Evolutionary conservation across 2,888 invertebrate species (phyloP), one percentile per base, ranked within the genome.

Genomic region (Drepanosiphum platanoidis): DNA sequence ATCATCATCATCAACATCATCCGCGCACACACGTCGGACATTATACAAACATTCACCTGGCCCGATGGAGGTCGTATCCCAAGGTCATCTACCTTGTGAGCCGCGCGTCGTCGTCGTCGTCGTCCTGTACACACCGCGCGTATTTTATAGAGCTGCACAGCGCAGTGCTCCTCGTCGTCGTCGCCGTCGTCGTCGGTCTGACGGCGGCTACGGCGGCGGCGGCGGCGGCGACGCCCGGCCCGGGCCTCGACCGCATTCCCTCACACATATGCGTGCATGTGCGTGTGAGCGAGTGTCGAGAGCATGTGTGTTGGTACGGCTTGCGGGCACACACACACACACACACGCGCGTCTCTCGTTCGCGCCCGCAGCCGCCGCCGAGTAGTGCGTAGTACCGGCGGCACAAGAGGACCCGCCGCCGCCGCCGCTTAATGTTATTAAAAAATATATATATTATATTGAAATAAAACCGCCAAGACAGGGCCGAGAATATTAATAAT

Each of bases 81-180:
- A 83, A 83, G 82, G 82, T 83, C 82, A 83, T 83, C 82, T 66
- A 83, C 82, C 82, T 83, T 74, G 82, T 36, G 58, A n/a, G 68
- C 46, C 68, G 68, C 8, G 27, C 61, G 75, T 46, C 39, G 79
- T n/a, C n/a, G 30, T 22, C 36, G 79, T 34, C 68, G 68, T 13
- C 36, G 75, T 27, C 42, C 68, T 18, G 32, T 64, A 36, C 34
- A 30, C n/a, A 36, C 36, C n/a, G 30, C 61, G 30, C 15, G 39
- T n/a, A n/a, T n/a, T n/a, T n/a, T n/a, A n/a, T n/a, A n/a, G n/a
- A n/a, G n/a, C n/a, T n/a, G n/a, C n/a, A n/a, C 15, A n/a, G 34
- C 27, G 39, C 32, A 36, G n/a, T 68, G 15, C 61, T 64, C 64
- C 30, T 77, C 61, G 77, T 52, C 61, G 74, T 74, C 52, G 66